A percentile compares a stretch with the other conserved stretches of the same genome.
These are phyloP conservation scores for Coelopa frigida DNA, from an alignment of 1,140 invertebrate genomes.

Conservation along the genomic window DNA sequence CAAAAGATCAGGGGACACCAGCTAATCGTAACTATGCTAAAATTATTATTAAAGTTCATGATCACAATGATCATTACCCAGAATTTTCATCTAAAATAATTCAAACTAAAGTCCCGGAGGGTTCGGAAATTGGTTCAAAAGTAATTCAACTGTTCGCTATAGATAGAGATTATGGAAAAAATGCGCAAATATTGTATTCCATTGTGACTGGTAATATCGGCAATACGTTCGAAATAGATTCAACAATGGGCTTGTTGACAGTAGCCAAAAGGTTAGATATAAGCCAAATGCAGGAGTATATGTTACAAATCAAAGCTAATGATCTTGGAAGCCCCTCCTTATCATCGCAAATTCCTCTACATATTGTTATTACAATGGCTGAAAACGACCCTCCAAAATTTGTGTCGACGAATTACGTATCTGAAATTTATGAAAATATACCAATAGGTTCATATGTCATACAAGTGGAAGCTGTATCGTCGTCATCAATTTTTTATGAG, in stretches of 20 bases:
- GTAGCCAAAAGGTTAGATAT: constrained; percentile 68
- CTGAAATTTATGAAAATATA: constrained; percentile 80
- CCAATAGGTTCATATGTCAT: constrained; percentile 68
- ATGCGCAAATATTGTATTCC: constrained; percentile 71
- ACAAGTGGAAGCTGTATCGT: constrained; percentile 68
- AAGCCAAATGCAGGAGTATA: constrained; percentile 65
- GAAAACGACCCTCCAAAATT: constrained; percentile 81
- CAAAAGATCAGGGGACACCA: constrained; percentile 80
- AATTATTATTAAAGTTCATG: constrained; percentile 72
- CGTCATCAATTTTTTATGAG: constrained; percentile 73
- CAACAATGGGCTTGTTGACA: constrained; percentile 65
- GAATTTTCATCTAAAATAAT: constrained; percentile 69
- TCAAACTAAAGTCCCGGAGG: constrained; percentile 69
- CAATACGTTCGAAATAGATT: constrained; percentile 73
- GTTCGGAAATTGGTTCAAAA: constrained; percentile 61
- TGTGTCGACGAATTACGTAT: constrained; percentile 54
- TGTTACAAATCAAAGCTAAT: constrained; percentile 70
- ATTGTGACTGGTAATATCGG: constrained; percentile 80
- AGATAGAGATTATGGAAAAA: constrained; percentile 74
- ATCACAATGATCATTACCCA: constrained; percentile 85
- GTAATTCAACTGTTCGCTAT: constrained; percentile 68
- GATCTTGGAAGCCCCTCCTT: constrained; percentile 71
- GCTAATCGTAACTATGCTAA: constrained; percentile 78
- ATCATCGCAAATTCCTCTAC: constrained; percentile 70
- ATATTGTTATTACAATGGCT: constrained; percentile 79